Base-by-base conservation (phyloP, 2,888 invertebrate species). In the Caenorhabditis sp. region DNA sequence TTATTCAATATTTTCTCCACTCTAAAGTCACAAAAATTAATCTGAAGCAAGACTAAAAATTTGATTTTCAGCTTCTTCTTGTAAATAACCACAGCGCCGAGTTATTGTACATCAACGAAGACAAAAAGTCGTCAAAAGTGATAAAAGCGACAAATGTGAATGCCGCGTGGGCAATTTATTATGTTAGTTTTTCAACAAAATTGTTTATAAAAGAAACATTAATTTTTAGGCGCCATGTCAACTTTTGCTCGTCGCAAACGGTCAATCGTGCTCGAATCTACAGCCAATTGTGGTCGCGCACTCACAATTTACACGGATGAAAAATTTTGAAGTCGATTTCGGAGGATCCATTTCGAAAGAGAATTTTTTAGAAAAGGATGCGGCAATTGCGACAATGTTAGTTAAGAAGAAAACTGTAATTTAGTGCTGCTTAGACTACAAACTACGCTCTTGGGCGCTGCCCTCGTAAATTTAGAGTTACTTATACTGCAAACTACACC, bases 321-420 rank as follows among this genome's bases (percentile, higher is more conserved):
- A 86, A 73, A 80, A 78, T 35, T 86, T 87, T 50, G 86, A 87
- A 61, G 82, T 85, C 8, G 87, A 87, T 50, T 83, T 86, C 53
- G 83, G 85, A 1, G 81, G 72, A 37, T 80, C 75, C 1, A 58
- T 72, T 9, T 63, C 79, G 2, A 83, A 80, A 43, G 83, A 85
- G 45, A 82, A 83, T 17, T 75, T 87, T 43, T 46, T 81, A 7
- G 87, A 87, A 41, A 78, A 83, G 35, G 87, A 87, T 58, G 80
- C 85, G 11, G 76, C 80, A 7, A 65, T 87, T 41, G 81, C 84
- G 1, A 81, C 86, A n/a, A 81, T 87, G 87, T 87, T 45, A 71
- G 74, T 53, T 27, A 30, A 24, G 4, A 5, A 26, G 30, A 70
- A 48, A 30, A 7, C 20, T 11, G 13, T 15, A 17, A 56, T n/a